Evolutionary conservation across 2,797 vertebrate genomes (phyloP).

Genomic region (Perodicticus potto): DNA sequence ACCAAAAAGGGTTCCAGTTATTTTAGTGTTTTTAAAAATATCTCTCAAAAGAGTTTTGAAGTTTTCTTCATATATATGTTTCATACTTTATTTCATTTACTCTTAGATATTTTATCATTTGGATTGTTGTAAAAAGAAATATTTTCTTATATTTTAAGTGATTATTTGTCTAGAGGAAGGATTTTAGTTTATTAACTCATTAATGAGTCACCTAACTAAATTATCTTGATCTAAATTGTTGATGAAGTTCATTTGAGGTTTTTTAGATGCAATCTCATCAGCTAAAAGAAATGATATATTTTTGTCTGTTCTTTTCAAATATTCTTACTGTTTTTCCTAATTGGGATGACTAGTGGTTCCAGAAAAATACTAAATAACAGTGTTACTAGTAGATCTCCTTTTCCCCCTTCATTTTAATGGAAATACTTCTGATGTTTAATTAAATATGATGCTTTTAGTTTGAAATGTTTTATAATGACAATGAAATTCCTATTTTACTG

Average conservation of each 20-base stretch:
- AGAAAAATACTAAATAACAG: slow-evolving; percentile 11
- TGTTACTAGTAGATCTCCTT: not conserved
- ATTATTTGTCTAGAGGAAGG: slow-evolving; percentile 17
- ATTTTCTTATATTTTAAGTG: slow-evolving; percentile 49
- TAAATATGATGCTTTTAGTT: slow-evolving; percentile 1
- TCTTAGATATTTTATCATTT: slow-evolving; percentile 26
- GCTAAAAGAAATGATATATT: slow-evolving; percentile 40
- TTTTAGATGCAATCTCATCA: slow-evolving; percentile 12
- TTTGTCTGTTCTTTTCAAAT: slow-evolving; percentile 28
- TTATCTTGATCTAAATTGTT: slow-evolving; percentile 7
- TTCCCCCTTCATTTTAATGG: not conserved
- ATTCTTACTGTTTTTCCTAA: not conserved
- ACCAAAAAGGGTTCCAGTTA: not conserved
- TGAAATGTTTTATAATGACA: slow-evolving; percentile 20
- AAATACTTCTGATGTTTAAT: slow-evolving; percentile 34
- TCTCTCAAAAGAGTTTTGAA: not conserved
- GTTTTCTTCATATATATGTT: slow-evolving; percentile 14
- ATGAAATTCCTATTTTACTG: slow-evolving; percentile 29
- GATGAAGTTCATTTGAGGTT: not conserved
- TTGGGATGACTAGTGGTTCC: not conserved
- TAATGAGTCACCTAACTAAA: not conserved
- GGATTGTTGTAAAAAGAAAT: slow-evolving; percentile 53
- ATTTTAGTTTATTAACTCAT: not conserved
- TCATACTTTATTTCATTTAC: slow-evolving; percentile 42
- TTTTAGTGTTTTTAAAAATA: slow-evolving; percentile 6